These are phyloP conservation scores for Calameuta idolon DNA, from an alignment of 2,888 invertebrate genomes.

Conservation along the genomic window DNA sequence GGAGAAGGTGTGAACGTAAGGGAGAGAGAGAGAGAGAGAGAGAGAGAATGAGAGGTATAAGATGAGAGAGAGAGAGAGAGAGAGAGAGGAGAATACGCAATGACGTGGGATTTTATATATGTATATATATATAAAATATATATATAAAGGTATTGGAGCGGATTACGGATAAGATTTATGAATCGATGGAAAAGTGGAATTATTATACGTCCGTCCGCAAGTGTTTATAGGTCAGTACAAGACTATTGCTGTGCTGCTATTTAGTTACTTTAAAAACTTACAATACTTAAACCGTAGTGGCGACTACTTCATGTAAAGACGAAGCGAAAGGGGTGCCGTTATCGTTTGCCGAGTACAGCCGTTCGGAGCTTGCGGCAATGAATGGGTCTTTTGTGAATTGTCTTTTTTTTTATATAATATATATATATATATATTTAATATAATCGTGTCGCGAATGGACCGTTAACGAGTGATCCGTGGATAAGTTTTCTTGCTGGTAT, in stretches of 20 bases:
- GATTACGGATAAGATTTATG: conserved; percentile 3
- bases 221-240: conserved; percentile 68
- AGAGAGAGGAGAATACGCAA: conserved; percentile 10
- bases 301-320: conserved; percentile 34
- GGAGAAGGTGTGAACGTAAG: conserved; percentile 11
- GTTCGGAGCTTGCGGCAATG: not conserved
- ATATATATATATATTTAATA: not conserved
- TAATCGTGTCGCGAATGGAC: not conserved
- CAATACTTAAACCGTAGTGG: conserved; percentile 34
- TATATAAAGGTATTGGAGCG: conserved; percentile 19
- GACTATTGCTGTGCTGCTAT: conserved; percentile 66
- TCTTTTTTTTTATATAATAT: not conserved
- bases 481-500: too few species aligned
- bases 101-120: conserved; percentile 24
- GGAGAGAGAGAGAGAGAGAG: conserved; percentile 20
- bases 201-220: conserved; percentile 61
- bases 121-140: conserved; percentile 19
- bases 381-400: not conserved
- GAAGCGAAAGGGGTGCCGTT: not conserved
- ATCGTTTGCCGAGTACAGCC: not conserved
- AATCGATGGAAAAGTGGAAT: conserved; percentile 36
- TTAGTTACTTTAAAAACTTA: conserved; percentile 52
- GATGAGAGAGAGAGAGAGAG: conserved; percentile 23
- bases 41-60: conserved; percentile 1
- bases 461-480: too few species aligned